phyloP scores from a whole-genome alignment of 1,140 invertebrate species.

The Thaumetopoea pityocampa region DNA sequence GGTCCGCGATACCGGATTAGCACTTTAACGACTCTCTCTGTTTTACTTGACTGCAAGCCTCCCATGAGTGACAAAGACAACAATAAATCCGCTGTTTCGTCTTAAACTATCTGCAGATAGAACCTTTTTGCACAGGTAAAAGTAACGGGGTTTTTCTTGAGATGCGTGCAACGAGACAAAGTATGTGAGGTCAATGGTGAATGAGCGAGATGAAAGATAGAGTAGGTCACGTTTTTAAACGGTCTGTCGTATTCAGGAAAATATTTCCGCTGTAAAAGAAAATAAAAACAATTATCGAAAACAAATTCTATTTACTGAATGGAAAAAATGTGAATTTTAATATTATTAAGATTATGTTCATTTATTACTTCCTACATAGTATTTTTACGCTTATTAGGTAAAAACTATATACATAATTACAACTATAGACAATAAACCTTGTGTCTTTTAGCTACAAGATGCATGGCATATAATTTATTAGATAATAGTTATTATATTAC shows the following conservation, averaged over 20 bases:
- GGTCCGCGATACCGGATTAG: slow-evolving; percentile 41
- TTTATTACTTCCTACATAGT: too few species aligned
- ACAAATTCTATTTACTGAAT: neutral
- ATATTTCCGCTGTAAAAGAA: slow-evolving; percentile 6
- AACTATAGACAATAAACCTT: too few species aligned
- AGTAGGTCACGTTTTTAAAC: slow-evolving; percentile 53
- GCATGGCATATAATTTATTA: too few species aligned
- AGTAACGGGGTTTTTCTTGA: slow-evolving; percentile 72
- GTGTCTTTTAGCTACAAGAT: too few species aligned
- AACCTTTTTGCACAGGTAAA: slow-evolving; percentile 72
- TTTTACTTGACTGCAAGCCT: slow-evolving; percentile 5
- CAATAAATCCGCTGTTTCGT: slow-evolving; percentile 7
- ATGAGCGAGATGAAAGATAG: slow-evolving; percentile 35
- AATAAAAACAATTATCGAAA: neutral
- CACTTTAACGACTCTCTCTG: slow-evolving; percentile 23
- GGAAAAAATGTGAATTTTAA: neutral
- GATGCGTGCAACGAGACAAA: slow-evolving; percentile 59
- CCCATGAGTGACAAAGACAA: slow-evolving; percentile 31
- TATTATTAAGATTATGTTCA: neutral
- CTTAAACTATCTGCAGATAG: slow-evolving; percentile 49
- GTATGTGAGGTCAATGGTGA: slow-evolving; percentile 29
- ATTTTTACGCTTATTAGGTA: too few species aligned
- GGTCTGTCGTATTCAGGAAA: slow-evolving; percentile 21
- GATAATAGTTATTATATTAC: too few species aligned
- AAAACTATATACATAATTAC: too few species aligned